phyloP scores from a whole-genome alignment of 2,113 vertebrate species.

The Vireo altiloquus region DNA sequence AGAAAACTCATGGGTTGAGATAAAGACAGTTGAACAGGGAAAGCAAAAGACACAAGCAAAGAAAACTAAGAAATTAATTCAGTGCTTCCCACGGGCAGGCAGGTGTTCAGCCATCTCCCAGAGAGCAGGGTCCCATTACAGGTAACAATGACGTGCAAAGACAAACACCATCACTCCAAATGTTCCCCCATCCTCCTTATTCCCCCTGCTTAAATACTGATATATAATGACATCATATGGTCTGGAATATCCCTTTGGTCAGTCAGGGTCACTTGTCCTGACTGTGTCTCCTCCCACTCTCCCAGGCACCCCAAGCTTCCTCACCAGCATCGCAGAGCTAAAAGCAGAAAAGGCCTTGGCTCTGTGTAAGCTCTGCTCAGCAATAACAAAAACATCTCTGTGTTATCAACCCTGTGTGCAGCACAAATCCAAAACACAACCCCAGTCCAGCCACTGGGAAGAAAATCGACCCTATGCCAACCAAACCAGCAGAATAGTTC shows the following conservation, averaged over 20 bases:
- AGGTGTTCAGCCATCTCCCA: not conserved
- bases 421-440: not conserved
- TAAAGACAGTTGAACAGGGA: too few species aligned
- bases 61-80: not conserved
- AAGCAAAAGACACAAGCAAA: not conserved
- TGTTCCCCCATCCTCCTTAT: not conserved
- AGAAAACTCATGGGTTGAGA: not conserved
- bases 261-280: rapidly evolving
- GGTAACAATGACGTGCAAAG: not conserved
- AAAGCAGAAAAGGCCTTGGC: not conserved
- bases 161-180: not conserved
- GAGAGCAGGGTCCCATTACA: not conserved
- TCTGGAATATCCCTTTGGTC: not conserved
- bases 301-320: not conserved
- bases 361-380: not conserved
- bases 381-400: not conserved
- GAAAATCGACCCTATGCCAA: not conserved
- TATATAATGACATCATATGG: rapidly evolving
- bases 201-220: not conserved
- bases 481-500: not conserved
- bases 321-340: rapidly evolving
- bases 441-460: too few species aligned
- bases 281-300: not conserved
- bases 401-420: too few species aligned
- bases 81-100: not conserved